Conservation (phyloP, 2,113 vertebrate species). For the Pholis gunnellus region DNA sequence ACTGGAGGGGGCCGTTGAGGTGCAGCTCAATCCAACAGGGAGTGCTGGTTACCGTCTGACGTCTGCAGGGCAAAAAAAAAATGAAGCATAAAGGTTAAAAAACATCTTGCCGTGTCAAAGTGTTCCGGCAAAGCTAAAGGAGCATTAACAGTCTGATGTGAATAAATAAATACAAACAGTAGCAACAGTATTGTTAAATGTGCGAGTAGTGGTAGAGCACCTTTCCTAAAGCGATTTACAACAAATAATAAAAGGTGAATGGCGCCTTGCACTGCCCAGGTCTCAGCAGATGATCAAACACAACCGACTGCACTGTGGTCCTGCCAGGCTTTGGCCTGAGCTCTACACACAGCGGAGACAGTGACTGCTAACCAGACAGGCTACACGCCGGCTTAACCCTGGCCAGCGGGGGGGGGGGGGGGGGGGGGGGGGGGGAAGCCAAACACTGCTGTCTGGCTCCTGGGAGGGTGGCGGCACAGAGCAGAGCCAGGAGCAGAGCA, state of each 20-base stretch:
- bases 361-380: conserved; percentile 32
- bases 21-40: conserved; percentile 99
- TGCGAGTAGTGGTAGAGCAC: not conserved
- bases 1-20: conserved; percentile 97
- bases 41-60: conserved; percentile 98
- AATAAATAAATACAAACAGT: not conserved
- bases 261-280: not conserved
- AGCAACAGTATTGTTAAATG: not conserved
- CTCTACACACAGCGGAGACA: not conserved
- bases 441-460: conserved; percentile 40
- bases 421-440: conserved; percentile 26
- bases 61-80: conserved; percentile 77
- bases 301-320: conserved; percentile 7
- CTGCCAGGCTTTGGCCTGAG: not conserved
- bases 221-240: not conserved
- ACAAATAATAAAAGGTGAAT: not conserved
- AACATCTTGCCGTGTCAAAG: not conserved
- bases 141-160: not conserved
- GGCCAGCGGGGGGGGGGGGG: conserved; percentile 27
- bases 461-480: conserved; percentile 20
- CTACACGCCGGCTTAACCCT: conserved; percentile 34
- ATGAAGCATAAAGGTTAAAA: not conserved
- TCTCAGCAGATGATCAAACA: conserved; percentile 36
- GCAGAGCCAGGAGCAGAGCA: conserved; percentile 38
- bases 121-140: not conserved